phyloP scores from a whole-genome alignment of 2,888 invertebrate genomes.

The Melieria omissa region DNA sequence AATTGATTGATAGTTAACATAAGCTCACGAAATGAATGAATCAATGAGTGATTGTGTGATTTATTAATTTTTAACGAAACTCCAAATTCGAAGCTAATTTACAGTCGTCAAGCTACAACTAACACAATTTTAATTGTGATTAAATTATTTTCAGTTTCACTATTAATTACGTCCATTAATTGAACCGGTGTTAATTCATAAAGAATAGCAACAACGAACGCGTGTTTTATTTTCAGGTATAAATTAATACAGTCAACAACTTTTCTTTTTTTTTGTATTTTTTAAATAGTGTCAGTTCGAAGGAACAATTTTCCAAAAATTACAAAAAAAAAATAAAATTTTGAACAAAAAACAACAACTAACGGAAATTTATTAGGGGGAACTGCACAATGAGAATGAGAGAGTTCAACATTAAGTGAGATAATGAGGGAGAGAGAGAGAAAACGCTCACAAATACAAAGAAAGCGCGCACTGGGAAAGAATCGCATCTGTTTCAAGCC shows the following conservation, averaged over 20 bases:
- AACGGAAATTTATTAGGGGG: slow-evolving; percentile 29
- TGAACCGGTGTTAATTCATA: slow-evolving; percentile 10
- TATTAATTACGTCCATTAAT: background rate
- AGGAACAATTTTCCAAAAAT: slow-evolving; percentile 9
- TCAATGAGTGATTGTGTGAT: background rate
- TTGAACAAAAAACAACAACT: slow-evolving; percentile 21
- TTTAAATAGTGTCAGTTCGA: slow-evolving; percentile 13
- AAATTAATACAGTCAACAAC: background rate
- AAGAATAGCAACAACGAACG: slow-evolving; percentile 18
- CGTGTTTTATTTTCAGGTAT: slow-evolving; percentile 10
- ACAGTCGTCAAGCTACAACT: no score
- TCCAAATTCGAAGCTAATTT: no score
- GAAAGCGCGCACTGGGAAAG: no score
- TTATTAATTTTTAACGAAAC: background rate
- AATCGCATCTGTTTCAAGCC: no score
- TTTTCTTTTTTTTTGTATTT: no score
- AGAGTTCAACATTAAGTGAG: no score
- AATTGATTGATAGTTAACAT: background rate
- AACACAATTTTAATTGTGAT: background rate
- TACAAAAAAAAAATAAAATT: slow-evolving; percentile 16
- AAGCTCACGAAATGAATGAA: slow-evolving; percentile 3
- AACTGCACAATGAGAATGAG: slow-evolving; percentile 19
- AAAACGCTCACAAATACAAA: no score
- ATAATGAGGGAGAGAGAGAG: no score
- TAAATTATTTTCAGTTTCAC: background rate